These are phyloP conservation scores for Cremastobaeus sp. DNA, from an alignment of 2,888 invertebrate genomes.

Conservation along the genomic window DNA sequence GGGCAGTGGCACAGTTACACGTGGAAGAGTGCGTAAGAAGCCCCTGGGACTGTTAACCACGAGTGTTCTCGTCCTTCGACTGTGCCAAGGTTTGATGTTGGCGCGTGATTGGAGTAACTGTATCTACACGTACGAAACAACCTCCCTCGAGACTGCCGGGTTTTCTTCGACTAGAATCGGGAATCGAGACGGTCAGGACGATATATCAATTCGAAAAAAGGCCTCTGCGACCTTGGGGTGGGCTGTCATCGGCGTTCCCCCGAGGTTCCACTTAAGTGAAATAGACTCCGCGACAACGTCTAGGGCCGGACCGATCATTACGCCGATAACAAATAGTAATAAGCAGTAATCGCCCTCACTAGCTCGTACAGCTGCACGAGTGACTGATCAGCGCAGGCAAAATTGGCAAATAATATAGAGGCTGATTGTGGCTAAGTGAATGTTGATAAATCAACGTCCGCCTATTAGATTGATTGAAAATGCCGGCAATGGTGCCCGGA, in stretches of 20 bases:
- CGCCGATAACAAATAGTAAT: slow-evolving; percentile 30
- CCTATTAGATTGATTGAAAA: slow-evolving; percentile 38
- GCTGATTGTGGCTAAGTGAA: slow-evolving; percentile 32
- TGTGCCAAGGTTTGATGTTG: slow-evolving; percentile 67
- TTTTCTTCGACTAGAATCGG: slow-evolving; percentile 26
- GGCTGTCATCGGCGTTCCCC: slow-evolving; percentile 26
- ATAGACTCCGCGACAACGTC: slow-evolving; percentile 60
- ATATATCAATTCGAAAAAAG: slow-evolving; percentile 69
- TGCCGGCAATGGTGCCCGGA: slow-evolving; percentile 3
- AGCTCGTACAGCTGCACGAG: slow-evolving; percentile 7
- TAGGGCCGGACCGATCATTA: slow-evolving; percentile 33
- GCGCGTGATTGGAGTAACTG: slow-evolving; percentile 72
- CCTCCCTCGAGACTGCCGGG: slow-evolving; percentile 60
- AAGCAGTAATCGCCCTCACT: neutral
- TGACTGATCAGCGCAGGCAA: slow-evolving; percentile 10
- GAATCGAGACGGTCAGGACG: slow-evolving; percentile 42
- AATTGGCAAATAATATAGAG: slow-evolving; percentile 32
- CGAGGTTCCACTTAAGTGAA: slow-evolving; percentile 63
- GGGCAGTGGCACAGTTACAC: slow-evolving; percentile 35
- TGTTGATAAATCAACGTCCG: slow-evolving; percentile 39
- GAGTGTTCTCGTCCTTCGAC: slow-evolving; percentile 59
- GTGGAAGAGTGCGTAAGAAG: slow-evolving; percentile 24
- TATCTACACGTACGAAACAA: slow-evolving; percentile 52
- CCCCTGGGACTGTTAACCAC: slow-evolving; percentile 68
- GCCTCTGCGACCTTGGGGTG: slow-evolving; percentile 20